Evolutionary conservation across 2,888 invertebrate species (phyloP).

Genomic region (Mesochorus sp.): DNA sequence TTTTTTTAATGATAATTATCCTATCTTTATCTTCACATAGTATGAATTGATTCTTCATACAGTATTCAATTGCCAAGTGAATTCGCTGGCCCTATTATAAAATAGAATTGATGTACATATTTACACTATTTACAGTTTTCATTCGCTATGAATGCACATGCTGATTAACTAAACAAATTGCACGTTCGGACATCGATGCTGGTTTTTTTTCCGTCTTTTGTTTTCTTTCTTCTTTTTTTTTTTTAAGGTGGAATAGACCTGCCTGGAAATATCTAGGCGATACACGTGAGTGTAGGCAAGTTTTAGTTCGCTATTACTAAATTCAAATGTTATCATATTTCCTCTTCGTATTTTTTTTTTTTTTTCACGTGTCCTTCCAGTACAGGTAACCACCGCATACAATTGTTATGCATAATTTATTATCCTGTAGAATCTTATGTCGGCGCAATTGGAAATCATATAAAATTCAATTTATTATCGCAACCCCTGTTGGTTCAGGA

Average conservation of each 20-base stretch:
- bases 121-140: conserved; percentile 80
- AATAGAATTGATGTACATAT: conserved; percentile 82
- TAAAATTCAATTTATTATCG: conserved; percentile 48
- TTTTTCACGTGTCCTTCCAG: conserved; percentile 25
- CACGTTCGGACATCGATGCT: conserved; percentile 81
- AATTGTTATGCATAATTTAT: conserved; percentile 36
- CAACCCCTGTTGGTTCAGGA: conserved; percentile 43
- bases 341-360: neutral
- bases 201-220: conserved; percentile 69
- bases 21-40: conserved; percentile 77
- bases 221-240: conserved; percentile 54
- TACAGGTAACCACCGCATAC: conserved; percentile 39
- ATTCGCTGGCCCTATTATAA: conserved; percentile 78
- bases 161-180: conserved; percentile 79
- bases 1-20: conserved; percentile 76
- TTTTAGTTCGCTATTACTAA: conserved; percentile 40
- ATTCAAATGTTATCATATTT: conserved; percentile 22
- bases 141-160: conserved; percentile 72
- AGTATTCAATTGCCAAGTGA: conserved; percentile 64
- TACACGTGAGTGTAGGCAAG: conserved; percentile 40
- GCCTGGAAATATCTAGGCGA: conserved; percentile 58
- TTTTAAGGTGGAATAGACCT: conserved; percentile 69
- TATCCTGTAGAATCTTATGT: conserved; percentile 44
- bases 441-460: conserved; percentile 49
- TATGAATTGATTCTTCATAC: conserved; percentile 71